These are phyloP conservation scores for Coccyzus lansbergi DNA, from an alignment of 2,797 vertebrate genomes.

Conservation along the genomic window DNA sequence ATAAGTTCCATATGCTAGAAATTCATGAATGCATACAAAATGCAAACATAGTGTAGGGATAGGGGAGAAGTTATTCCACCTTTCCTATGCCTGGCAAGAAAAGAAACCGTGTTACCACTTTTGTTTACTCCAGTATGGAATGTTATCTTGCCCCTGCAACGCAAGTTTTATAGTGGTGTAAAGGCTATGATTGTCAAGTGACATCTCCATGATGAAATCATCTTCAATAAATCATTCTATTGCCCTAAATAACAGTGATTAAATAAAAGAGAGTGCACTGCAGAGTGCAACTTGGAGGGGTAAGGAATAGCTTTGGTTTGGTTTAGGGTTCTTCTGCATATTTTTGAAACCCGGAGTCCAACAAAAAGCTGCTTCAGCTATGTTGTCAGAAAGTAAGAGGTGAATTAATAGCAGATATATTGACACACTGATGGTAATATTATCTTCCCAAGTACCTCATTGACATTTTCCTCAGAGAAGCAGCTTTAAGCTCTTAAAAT, in stretches of 20 bases:
- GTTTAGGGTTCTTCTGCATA: not conserved
- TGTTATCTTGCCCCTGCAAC: not conserved
- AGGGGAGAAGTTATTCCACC: not conserved
- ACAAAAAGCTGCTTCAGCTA: not conserved
- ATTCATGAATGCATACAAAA: not conserved
- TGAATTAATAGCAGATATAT: not conserved
- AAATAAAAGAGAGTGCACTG: not conserved
- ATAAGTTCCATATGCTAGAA: not conserved
- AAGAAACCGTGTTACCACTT: not conserved
- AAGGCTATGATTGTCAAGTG: not conserved
- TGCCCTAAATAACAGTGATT: not conserved
- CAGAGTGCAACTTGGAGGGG: not conserved
- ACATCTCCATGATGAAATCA: accelerated
- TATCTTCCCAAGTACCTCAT: not conserved
- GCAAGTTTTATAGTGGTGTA: not conserved
- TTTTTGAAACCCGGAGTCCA: not conserved
- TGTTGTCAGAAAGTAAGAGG: not conserved
- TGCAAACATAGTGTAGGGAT: not conserved
- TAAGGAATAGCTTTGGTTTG: not conserved
- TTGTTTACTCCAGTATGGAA: not conserved
- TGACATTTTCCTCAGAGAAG: not conserved
- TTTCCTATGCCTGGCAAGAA: not conserved
- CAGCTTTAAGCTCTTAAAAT: not conserved
- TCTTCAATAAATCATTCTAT: not conserved
- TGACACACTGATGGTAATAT: not conserved